Conservation (phyloP, 1,140 invertebrate genomes). For the Ephestia elutella region DNA sequence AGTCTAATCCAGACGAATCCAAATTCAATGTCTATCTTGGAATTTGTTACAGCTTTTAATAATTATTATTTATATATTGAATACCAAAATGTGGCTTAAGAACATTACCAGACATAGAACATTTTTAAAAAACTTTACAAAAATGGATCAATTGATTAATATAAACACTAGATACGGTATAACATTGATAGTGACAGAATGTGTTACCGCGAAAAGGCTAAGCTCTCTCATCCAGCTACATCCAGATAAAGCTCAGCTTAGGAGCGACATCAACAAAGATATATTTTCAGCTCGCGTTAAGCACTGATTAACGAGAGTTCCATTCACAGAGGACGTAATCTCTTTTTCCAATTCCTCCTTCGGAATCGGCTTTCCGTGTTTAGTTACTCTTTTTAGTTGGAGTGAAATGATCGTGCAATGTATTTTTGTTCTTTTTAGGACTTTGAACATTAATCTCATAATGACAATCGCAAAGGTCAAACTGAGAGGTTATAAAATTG, state of each 20-base stretch:
- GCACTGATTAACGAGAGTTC: neutral
- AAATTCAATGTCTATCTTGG: no score
- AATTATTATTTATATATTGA: no score
- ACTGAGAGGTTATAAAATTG: no score
- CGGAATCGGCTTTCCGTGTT: neutral
- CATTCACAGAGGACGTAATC: neutral
- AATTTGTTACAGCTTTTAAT: no score
- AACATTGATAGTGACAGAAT: neutral
- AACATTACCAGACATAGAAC: no score
- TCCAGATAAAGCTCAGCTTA: neutral
- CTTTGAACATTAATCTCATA: no score
- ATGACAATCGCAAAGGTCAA: no score
- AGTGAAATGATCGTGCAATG: neutral
- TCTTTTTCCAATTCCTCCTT: neutral
- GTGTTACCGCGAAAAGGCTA: neutral
- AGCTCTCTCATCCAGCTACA: neutral
- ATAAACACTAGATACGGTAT: neutral
- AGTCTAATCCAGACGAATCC: no score
- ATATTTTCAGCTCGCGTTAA: neutral
- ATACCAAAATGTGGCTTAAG: no score
- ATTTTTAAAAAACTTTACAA: no score
- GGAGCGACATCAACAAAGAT: neutral
- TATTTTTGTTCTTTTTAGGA: no score
- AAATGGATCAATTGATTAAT: no score
- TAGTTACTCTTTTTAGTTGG: neutral